A percentile compares a stretch with the other conserved stretches of the same genome.
phyloP scores from a whole-genome alignment of 2,888 invertebrate genomes.

The Priocnemis perturbator region DNA sequence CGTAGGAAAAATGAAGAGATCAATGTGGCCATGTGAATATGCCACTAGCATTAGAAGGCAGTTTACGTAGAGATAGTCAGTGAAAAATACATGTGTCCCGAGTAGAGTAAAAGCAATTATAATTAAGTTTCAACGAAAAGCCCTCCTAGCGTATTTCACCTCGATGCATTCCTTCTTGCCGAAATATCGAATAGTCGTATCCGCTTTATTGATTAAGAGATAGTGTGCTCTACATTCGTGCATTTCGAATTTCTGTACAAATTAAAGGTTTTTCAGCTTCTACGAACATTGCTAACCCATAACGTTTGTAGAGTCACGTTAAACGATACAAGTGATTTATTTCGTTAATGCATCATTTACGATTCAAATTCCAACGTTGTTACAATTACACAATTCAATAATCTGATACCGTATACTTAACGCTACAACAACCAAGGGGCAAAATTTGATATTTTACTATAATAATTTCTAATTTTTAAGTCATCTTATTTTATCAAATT shows the following conservation, averaged over 20 bases:
- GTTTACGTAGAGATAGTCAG: slow-evolving; percentile 55
- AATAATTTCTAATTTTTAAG: too few species aligned
- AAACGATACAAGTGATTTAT: neutral
- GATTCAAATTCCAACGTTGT: too few species aligned
- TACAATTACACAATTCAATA: neutral
- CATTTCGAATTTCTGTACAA: neutral
- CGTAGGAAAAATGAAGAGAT: slow-evolving; percentile 63
- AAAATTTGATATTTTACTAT: too few species aligned
- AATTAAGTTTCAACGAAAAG: slow-evolving; percentile 35
- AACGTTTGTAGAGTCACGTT: neutral
- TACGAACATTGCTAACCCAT: too few species aligned
- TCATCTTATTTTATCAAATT: too few species aligned
- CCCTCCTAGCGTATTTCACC: slow-evolving; percentile 31
- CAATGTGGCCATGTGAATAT: slow-evolving; percentile 73
- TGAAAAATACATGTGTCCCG: slow-evolving; percentile 47
- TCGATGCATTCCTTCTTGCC: slow-evolving; percentile 32
- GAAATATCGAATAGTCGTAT: slow-evolving; percentile 17
- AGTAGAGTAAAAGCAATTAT: slow-evolving; percentile 41
- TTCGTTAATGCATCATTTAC: neutral
- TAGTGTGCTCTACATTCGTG: slow-evolving; percentile 1
- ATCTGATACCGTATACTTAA: too few species aligned
- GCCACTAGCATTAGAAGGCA: slow-evolving; percentile 59
- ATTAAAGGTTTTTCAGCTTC: neutral
- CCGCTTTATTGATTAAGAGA: slow-evolving; percentile 21
- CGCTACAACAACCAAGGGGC: too few species aligned